Evolutionary conservation across 2,797 vertebrate species (phyloP).

Genomic region (Aldrovandia affinis): DNA sequence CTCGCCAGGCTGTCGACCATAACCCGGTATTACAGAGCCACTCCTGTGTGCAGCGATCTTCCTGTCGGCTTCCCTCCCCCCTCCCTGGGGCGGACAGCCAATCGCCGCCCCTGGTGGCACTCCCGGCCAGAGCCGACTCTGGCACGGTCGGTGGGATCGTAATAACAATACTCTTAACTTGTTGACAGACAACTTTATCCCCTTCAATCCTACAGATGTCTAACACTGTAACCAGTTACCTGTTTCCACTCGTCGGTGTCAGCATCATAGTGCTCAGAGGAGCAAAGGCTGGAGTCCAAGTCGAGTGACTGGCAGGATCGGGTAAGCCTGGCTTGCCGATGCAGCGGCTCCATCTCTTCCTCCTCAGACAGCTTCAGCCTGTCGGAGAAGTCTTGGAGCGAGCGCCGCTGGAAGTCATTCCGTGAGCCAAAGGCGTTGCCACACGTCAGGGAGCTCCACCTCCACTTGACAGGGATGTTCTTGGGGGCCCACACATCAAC

Average conservation of each 20-base stretch:
- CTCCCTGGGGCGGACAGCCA: too few species aligned
- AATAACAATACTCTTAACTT: too few species aligned
- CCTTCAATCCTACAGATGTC: background rate
- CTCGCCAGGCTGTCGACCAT: too few species aligned
- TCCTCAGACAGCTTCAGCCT: conserved; percentile 68
- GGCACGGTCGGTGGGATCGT: too few species aligned
- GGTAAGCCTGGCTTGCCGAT: conserved; percentile 68
- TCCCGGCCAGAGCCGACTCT: too few species aligned
- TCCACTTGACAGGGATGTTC: conserved; percentile 44
- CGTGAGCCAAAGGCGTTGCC: conserved; percentile 25
- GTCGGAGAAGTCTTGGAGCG: conserved; percentile 52
- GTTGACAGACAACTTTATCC: background rate
- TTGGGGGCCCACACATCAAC: background rate
- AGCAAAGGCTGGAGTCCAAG: conserved; percentile 49
- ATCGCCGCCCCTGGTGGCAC: too few species aligned
- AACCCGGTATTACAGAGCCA: too few species aligned
- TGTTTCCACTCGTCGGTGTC: conserved; percentile 70
- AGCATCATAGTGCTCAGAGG: conserved; percentile 42
- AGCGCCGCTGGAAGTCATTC: conserved; percentile 53
- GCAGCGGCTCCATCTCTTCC: conserved; percentile 75
- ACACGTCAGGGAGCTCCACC: conserved; percentile 61
- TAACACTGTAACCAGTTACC: conserved; percentile 55
- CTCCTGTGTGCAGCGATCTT: too few species aligned
- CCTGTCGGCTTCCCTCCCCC: too few species aligned
- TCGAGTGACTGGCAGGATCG: conserved; percentile 47